Conservation (phyloP, 2,113 vertebrate species). For the Neoarius graeffei region DNA sequence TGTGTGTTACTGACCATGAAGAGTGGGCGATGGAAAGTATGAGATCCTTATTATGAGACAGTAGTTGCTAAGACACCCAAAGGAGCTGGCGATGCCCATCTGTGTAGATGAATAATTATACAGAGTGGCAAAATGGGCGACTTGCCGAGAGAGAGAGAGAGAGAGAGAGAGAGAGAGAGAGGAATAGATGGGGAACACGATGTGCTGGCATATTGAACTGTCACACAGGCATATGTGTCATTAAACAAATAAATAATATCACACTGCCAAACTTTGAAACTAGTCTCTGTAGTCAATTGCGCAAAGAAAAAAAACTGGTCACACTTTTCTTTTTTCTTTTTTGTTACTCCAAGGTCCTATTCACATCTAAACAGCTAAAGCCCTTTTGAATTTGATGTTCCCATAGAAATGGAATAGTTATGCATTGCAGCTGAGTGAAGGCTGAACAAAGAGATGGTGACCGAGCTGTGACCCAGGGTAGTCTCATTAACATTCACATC, state of each 20-base stretch:
- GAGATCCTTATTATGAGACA: slow-evolving; percentile 52
- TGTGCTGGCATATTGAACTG: slow-evolving; percentile 35
- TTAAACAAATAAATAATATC: slow-evolving; percentile 59
- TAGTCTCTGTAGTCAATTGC: slow-evolving; percentile 17
- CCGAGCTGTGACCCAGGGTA: neutral
- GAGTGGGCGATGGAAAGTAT: slow-evolving; percentile 48
- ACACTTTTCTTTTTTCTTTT: neutral
- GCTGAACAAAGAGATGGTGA: neutral
- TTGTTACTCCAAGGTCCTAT: neutral
- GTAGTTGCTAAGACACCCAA: slow-evolving; percentile 73
- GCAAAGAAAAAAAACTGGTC: neutral
- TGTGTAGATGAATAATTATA: slow-evolving; percentile 66
- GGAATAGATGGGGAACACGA: slow-evolving; percentile 43
- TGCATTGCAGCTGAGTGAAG: neutral
- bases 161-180: slow-evolving; percentile 37
- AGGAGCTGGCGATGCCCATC: slow-evolving; percentile 62
- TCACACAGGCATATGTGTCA: slow-evolving; percentile 53
- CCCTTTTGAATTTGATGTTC: neutral
- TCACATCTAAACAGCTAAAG: neutral
- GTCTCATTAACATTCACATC: neutral
- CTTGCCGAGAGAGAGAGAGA: slow-evolving; percentile 55
- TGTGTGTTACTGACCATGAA: slow-evolving; percentile 25
- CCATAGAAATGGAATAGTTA: neutral
- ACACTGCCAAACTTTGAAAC: slow-evolving; percentile 27
- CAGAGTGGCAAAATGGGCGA: slow-evolving; percentile 65